phyloP scores from a whole-genome alignment of 2,888 invertebrate genomes.

The Meghimatium bilineatum region DNA sequence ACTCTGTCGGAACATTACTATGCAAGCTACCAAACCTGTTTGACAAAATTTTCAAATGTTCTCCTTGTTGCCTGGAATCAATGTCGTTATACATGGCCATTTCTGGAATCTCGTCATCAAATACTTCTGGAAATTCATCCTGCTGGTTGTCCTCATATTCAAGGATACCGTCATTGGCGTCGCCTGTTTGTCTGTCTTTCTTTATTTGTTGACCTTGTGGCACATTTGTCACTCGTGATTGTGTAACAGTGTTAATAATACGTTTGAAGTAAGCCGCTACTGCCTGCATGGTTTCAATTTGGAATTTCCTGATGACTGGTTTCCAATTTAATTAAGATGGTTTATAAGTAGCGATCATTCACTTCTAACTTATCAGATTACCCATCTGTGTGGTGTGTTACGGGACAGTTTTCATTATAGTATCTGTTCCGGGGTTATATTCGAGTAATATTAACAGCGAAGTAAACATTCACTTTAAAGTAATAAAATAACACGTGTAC shows the following conservation, averaged over 20 bases:
- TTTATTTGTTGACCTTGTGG: neutral
- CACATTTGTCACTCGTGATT: neutral
- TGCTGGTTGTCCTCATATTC: neutral
- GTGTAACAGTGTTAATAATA: slow-evolving; percentile 30
- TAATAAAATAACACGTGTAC: too few relatives aligned
- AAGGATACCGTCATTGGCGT: neutral
- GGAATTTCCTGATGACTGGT: neutral
- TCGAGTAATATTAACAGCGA: too few relatives aligned
- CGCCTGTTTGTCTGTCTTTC: neutral
- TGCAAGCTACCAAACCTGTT: neutral
- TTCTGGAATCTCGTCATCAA: neutral
- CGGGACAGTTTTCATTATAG: neutral
- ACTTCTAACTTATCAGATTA: neutral
- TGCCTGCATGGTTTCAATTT: slow-evolving; percentile 9
- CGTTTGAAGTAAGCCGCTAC: slow-evolving; percentile 33
- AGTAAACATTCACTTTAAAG: neutral
- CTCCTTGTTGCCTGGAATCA: slow-evolving; percentile 29
- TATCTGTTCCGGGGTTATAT: neutral
- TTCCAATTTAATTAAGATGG: neutral
- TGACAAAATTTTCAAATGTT: slow-evolving; percentile 29
- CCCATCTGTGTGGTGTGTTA: neutral
- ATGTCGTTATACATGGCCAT: slow-evolving; percentile 21
- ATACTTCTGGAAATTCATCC: slow-evolving; percentile 17
- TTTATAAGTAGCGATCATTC: neutral
- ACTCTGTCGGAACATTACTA: neutral